Conservation (phyloP, 2,797 vertebrate genomes). For the Anolis apletophallus region DNA sequence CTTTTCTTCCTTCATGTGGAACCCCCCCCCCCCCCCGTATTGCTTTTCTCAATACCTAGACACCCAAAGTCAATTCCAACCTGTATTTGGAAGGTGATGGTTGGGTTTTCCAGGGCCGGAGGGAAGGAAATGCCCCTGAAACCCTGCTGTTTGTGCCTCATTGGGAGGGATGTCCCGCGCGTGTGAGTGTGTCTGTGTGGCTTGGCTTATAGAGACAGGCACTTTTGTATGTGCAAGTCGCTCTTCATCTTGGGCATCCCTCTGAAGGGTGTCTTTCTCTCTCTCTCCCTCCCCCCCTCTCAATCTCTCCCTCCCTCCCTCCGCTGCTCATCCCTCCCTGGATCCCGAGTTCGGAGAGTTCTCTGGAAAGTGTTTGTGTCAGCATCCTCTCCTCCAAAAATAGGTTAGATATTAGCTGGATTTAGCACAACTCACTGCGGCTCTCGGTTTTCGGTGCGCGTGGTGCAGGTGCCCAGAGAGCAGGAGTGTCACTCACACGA, state of each 20-base stretch:
- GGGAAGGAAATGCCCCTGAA: neutral
- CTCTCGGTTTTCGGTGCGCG: neutral
- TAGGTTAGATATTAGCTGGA: conserved; percentile 10
- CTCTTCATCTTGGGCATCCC: too few relatives aligned
- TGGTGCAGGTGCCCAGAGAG: neutral
- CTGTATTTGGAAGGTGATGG: neutral
- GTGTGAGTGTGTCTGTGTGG: neutral
- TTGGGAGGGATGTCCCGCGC: neutral
- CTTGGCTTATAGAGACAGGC: too few relatives aligned
- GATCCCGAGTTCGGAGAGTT: neutral
- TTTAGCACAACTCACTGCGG: neutral
- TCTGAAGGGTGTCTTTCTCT: neutral
- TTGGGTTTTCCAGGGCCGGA: neutral
- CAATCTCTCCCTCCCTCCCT: neutral
- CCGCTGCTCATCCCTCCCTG: neutral
- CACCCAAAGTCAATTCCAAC: neutral
- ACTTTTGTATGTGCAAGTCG: neutral
- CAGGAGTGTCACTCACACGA: neutral
- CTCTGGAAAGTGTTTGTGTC: neutral
- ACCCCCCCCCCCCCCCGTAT: neutral
- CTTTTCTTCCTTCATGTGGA: too few relatives aligned
- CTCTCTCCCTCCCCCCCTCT: neutral
- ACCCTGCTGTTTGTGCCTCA: neutral
- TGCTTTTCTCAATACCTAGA: neutral
- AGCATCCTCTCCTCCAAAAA: neutral